Evolutionary conservation across 2,797 vertebrate genomes (phyloP).

Genomic region (Gymnothorax reevesii): DNA sequence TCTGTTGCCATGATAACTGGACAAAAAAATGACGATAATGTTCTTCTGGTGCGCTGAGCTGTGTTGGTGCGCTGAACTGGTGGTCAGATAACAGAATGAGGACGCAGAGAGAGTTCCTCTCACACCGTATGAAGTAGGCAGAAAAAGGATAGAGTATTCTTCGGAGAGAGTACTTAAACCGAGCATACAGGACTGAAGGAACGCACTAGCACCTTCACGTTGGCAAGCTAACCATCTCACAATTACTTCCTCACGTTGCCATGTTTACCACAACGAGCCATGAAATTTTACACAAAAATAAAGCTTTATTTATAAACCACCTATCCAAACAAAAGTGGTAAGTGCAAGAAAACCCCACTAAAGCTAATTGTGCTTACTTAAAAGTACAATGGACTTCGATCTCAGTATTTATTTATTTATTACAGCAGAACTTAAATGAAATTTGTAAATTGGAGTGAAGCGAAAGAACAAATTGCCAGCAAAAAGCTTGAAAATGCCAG

Average conservation of each 20-base stretch:
- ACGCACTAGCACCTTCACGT: not conserved
- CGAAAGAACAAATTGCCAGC: slow-evolving; percentile 49
- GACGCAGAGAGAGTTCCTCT: slow-evolving; percentile 5
- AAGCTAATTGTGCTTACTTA: not conserved
- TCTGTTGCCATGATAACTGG: slow-evolving; percentile 58
- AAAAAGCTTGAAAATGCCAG: slow-evolving; percentile 53
- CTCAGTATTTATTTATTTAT: slow-evolving; percentile 13
- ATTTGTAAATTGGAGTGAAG: slow-evolving; percentile 45
- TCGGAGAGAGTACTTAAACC: not conserved
- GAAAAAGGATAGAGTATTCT: not conserved
- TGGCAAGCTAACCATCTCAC: not conserved
- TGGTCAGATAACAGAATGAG: slow-evolving; percentile 19
- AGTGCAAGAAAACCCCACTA: not conserved
- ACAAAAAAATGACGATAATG: not conserved
- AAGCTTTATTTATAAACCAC: slow-evolving; percentile 3
- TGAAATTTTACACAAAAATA: not conserved
- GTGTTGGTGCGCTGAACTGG: not conserved
- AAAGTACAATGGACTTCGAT: slow-evolving; percentile 2
- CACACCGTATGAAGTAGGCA: not conserved
- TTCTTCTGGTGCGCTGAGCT: too few species aligned
- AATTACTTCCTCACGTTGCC: not conserved
- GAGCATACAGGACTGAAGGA: not conserved
- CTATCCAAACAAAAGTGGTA: not conserved
- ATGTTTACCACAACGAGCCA: not conserved
- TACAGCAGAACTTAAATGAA: not conserved